Evolutionary conservation across 2,888 invertebrate species (phyloP), one percentile per base, ranked within the genome.

Genomic region (Rhyacophila evoluta): DNA sequence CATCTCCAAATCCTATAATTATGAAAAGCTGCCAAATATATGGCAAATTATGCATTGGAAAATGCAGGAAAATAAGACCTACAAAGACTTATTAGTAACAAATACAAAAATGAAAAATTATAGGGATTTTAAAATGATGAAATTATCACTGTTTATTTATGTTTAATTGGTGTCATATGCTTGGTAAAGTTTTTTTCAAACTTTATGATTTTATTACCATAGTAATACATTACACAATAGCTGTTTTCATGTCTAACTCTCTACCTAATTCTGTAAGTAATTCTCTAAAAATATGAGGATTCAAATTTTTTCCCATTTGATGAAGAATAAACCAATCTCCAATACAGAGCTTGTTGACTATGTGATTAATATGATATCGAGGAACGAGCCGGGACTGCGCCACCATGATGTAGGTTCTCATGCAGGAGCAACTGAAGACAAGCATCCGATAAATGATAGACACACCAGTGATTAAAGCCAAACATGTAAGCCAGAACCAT

Each of bases 271-370:
- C 90, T 70, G 89, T 84, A 76, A 94, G 86, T 69, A 95, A 85
- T 83, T 94, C 93, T 82, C 91, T 90, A 85, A 92, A 94, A 73
- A 93, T 87, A 15, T 92, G 86, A 0, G 93, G 93, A 85, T 94
- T 94, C 83, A 95, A 91, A 85, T 96, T 96, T 84, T 93, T 93
- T 78, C 94, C 93, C 70, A 96, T 88, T 84, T 94, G 92, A 85
- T 94, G 92, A 8, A 96, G 86, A 37, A 96, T 85, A 85, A 95
- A 95, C 93, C 95, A 95, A 85, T 95, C 95, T 0, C 94, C 94
- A 80, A 92, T 93, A 75, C 90, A 89, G 55, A 92, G 88, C 75
- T 86, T 86, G 79, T 87, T 88, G 0, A 92, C 89, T 79, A 93
- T 88, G 73, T 87, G 87, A 0, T 88, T 88, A 4, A 93, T 89